Base-by-base conservation (phyloP, 2,113 vertebrate genomes). In the Petrocephalus microphthalmus region DNA sequence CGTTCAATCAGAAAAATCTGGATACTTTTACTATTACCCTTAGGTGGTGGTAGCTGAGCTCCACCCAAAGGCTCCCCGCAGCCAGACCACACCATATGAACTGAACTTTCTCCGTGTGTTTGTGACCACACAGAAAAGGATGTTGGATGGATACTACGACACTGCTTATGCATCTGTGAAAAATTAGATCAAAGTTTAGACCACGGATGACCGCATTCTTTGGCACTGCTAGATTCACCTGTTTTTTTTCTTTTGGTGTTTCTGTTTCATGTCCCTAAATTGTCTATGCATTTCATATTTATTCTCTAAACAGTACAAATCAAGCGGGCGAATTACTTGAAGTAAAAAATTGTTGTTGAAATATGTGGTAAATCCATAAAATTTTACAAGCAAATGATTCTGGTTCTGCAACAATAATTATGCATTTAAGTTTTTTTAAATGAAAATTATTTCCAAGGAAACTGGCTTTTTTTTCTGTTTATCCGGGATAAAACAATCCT, bases 41-140 rank as follows among this genome's bases (percentile, higher is more conserved):
- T 29, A 74, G 67, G 33, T 54, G 53, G 53, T 42, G 11, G 15
- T 7, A 10, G 33, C 71, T 1, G 13, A 15, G 6, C 15, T 19
- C 33, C 71, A 19, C 71, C 71, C 45, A 11, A 49, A 83, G 10
- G 81, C 15, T 78, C 11, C 33, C 33, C 5, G 17, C 19, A 45
- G 81, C 82, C 81, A 67, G 82, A 85, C 81, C 81, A 88, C 81
- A 88, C 84, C 57, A 89, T 8, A 71, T 17, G 84, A 54, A 56
- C 1, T n/a, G 19, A 81, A n/a, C 47, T 86, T 84, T 74, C 13
- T 49, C 51, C 25, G 60, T 49, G 15, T 86, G 64, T 89, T 88
- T 85, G 83, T 85, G 83, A 57, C 51, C 64, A 51, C 84, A 53
- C 47, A 85, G 84, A 53, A 52, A 85, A 53, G n/a, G 47, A 85